Conservation (phyloP, 2,888 invertebrate genomes). For the Harpalus rufipes region DNA sequence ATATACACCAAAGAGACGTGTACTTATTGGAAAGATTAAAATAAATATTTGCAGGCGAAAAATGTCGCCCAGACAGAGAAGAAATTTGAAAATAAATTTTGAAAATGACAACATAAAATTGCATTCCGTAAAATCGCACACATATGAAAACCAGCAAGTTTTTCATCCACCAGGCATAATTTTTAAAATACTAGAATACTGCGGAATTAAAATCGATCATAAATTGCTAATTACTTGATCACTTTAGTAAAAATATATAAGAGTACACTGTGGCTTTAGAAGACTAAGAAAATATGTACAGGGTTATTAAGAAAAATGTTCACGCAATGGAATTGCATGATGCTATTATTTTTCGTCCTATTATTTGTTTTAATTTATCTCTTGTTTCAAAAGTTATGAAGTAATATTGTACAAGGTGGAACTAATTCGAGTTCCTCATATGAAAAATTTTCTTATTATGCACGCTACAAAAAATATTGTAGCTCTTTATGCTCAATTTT, state of each 20-base stretch:
- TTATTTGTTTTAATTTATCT: no score
- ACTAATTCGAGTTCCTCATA: no score
- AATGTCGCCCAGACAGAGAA: conserved; percentile 24
- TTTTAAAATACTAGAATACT: conserved; percentile 53
- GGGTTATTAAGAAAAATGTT: no score
- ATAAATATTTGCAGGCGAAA: conserved; percentile 27
- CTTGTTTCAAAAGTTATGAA: no score
- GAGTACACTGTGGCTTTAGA: conserved; percentile 45
- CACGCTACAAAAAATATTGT: no score
- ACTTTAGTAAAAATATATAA: conserved; percentile 37
- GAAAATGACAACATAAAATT: conserved; percentile 50
- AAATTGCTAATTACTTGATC: conserved; percentile 25
- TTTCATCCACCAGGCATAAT: conserved; percentile 56
- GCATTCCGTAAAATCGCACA: conserved; percentile 62
- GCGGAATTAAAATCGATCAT: conserved; percentile 30
- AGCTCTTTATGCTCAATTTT: no score
- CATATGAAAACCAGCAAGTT: conserved; percentile 61
- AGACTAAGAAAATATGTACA: conserved; percentile 39
- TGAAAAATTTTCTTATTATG: no score
- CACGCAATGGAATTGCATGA: no score
- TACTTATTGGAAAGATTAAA: conserved; percentile 56
- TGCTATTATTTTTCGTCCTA: no score
- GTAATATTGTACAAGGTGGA: no score
- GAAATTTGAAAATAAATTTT: conserved; percentile 37
- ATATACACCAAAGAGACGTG: conserved; percentile 48